Evolutionary conservation across 2,113 vertebrate genomes (phyloP), one percentile per base, ranked within the genome.

Genomic region (Rhombomys opimus): DNA sequence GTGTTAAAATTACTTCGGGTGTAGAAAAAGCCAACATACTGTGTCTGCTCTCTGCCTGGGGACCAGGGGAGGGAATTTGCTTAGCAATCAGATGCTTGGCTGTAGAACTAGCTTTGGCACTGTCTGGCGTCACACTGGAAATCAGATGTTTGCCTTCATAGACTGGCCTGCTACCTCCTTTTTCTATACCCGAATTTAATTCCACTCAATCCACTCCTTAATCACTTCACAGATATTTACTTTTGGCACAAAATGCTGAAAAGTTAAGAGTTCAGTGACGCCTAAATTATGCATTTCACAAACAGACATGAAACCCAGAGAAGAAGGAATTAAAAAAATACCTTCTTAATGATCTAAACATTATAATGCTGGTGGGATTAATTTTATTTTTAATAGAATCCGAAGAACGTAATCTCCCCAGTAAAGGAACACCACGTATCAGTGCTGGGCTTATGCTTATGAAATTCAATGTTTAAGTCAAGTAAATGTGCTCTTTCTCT

Each of bases 1-100:
- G 91, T 95, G 85, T 90, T 96, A 82, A 96, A 97, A 93, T 82
- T 46, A 78, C 84, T 81, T 84, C 57, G 35, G 87, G 84, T 4
- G n/a, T 70, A 11, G 57, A 89, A 96, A 57, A 96, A 78, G 90
- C 59, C 6, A 25, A 41, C 52, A 41, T 3, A 8, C 10, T 75
- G 0, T 35, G 27, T n/a, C 10, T 12, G 13, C 80, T 52, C 63
- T 75, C 46, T 84, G 54, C n/a, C 9, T 68, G 63, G 23, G 8
- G 4, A 94, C 46, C n/a, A 23, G 80, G 35, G 35, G 6, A 25
- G 12, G 38, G 35, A 32, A 50, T 92, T 91, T 88, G 46, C 70
- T 95, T 88, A 93, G 14, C 11, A 86, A 95, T 87, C 41, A 88
- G 88, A 67, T 9, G 0, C 75, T 93, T 90, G 38, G 3, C n/a